phyloP scores from a whole-genome alignment of 2,113 vertebrate genomes.

The Cryptotis parvus region DNA sequence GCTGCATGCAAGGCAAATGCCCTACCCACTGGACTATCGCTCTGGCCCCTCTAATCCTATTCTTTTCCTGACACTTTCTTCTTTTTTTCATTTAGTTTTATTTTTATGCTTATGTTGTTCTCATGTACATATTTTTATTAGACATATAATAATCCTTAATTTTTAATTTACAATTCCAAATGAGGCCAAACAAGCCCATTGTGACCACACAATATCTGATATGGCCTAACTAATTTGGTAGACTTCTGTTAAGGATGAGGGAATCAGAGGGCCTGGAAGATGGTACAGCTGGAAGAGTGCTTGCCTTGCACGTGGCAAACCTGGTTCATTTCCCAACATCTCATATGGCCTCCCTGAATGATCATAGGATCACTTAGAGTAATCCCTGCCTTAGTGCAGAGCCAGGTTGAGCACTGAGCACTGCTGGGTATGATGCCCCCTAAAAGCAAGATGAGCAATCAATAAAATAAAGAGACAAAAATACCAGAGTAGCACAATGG shows the following conservation, averaged over 20 bases:
- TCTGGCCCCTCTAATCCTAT: neutral
- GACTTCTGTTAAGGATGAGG: neutral
- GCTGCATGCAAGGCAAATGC: no score
- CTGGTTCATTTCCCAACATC: no score
- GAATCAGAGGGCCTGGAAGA: neutral
- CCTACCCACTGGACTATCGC: no score
- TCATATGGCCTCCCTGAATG: no score
- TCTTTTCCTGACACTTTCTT: neutral
- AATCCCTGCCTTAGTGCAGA: no score
- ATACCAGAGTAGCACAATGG: neutral
- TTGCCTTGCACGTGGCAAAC: no score
- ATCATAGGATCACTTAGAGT: no score
- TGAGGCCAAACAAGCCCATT: neutral
- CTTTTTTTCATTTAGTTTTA: neutral
- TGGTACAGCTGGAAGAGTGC: no score
- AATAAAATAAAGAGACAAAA: constrained; percentile 10
- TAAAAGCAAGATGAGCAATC: no score
- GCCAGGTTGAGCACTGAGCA: no score
- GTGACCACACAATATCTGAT: neutral
- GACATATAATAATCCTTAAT: constrained; percentile 28
- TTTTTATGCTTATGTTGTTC: neutral
- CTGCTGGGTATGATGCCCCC: no score
- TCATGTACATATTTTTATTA: neutral
- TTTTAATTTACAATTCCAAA: constrained; percentile 45
- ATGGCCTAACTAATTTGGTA: neutral